phyloP scores from a whole-genome alignment of 2,797 vertebrate species.

The Macroramphosus scolopax region DNA sequence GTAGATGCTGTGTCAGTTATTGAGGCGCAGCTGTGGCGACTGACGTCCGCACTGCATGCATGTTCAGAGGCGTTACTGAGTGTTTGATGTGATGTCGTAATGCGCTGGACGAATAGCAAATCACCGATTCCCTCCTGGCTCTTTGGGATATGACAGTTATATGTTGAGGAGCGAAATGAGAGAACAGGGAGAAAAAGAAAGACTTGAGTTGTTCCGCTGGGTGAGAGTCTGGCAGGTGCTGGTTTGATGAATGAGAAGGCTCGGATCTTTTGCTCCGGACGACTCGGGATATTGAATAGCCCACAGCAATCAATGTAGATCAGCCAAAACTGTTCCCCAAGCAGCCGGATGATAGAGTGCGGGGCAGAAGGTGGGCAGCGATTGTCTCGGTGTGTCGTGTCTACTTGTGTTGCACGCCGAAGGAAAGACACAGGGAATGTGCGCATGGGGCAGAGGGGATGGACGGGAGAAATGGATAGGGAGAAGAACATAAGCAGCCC shows the following conservation, averaged over 20 bases:
- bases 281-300: conserved; percentile 58
- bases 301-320: conserved; percentile 76
- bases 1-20: conserved; percentile 39
- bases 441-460: conserved; percentile 7
- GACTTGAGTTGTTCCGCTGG: conserved; percentile 52
- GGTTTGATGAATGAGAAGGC: conserved; percentile 70
- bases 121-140: conserved; percentile 44
- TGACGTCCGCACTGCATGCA: conserved; percentile 23
- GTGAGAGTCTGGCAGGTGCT: conserved; percentile 63
- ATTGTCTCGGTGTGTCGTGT: conserved; percentile 34
- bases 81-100: conserved; percentile 25
- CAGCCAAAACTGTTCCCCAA: conserved; percentile 65
- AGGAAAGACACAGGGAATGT: conserved; percentile 22
- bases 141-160: conserved; percentile 51
- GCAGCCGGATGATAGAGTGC: conserved; percentile 54
- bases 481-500: conserved; percentile 33
- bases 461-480: conserved; percentile 14
- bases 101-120: conserved; percentile 31
- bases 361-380: conserved; percentile 36
- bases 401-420: conserved; percentile 24
- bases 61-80: conserved; percentile 38
- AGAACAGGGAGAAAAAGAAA: conserved; percentile 17
- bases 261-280: conserved; percentile 30
- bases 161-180: conserved; percentile 54
- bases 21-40: conserved; percentile 29